These are phyloP conservation scores for Basileuterus tristriatus DNA, from an alignment of 2,797 vertebrate species.

Conservation along the genomic window DNA sequence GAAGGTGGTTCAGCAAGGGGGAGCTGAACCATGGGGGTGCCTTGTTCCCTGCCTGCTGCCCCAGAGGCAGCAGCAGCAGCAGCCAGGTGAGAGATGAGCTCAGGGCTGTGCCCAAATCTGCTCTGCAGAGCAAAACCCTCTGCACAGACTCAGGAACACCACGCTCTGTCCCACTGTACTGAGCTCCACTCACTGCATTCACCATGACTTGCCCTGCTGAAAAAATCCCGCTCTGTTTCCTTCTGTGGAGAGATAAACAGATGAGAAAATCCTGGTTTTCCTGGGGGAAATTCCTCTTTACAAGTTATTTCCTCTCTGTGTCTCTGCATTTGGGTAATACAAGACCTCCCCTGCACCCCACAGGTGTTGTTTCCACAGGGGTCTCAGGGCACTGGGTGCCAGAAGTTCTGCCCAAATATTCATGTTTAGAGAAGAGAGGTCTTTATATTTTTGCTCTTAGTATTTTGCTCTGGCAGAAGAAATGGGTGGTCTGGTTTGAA, in stretches of 20 bases:
- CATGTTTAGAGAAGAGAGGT: background rate
- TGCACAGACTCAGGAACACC: background rate
- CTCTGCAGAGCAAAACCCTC: accelerated
- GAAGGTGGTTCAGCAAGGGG: accelerated
- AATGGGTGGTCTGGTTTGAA: background rate
- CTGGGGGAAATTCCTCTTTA: background rate
- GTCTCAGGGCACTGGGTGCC: background rate
- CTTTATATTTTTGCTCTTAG: background rate
- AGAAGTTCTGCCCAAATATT: background rate
- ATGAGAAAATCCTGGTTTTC: background rate
- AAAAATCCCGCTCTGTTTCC: background rate
- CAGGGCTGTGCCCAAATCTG: background rate
- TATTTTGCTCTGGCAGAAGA: background rate
- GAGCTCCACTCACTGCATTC: accelerated
- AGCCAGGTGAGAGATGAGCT: accelerated
- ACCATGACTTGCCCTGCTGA: accelerated
- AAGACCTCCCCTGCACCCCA: accelerated
- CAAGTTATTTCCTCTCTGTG: accelerated
- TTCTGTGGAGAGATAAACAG: background rate
- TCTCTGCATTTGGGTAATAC: accelerated
- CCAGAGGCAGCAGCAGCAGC: background rate
- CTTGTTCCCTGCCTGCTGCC: background rate
- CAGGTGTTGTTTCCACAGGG: accelerated
- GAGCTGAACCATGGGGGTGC: background rate
- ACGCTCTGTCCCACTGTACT: accelerated